These are phyloP conservation scores for Campopleginae sp. DNA, from an alignment of 2,888 invertebrate species.

Conservation along the genomic window DNA sequence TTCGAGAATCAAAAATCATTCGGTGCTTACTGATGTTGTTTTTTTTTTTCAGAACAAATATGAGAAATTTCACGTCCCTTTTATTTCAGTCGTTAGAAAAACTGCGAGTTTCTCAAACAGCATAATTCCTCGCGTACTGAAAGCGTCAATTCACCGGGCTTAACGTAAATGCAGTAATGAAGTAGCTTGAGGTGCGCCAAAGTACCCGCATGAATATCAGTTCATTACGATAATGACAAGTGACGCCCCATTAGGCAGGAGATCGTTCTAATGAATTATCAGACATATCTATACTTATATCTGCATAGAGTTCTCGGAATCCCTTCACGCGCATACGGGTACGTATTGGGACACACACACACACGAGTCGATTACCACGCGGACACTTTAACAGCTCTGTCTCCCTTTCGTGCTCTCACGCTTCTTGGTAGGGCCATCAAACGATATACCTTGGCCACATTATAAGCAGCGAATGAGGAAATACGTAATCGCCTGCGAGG, in stretches of 20 bases:
- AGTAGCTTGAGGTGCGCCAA: slow-evolving; percentile 4
- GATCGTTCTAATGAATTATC: slow-evolving; percentile 21
- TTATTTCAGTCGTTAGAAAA: neutral
- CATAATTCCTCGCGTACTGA: neutral
- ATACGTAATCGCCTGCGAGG: slow-evolving; percentile 62
- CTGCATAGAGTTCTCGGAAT: neutral
- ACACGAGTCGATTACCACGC: slow-evolving; percentile 53
- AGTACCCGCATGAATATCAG: slow-evolving; percentile 23
- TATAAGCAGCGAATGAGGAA: slow-evolving; percentile 9
- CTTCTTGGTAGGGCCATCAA: slow-evolving; percentile 57
- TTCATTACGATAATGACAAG: slow-evolving; percentile 66
- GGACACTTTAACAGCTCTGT: slow-evolving; percentile 13
- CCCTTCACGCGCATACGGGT: neutral
- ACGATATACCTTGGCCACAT: slow-evolving; percentile 54
- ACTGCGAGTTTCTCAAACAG: neutral
- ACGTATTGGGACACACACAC: neutral
- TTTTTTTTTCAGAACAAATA: no score
- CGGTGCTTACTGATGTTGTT: no score
- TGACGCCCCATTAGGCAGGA: slow-evolving; percentile 56
- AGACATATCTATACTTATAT: neutral
- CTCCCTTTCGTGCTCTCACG: slow-evolving; percentile 9
- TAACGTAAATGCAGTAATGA: neutral
- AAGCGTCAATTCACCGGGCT: neutral
- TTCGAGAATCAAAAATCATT: no score
- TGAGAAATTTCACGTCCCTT: neutral